These are phyloP conservation scores for Caligus rogercresseyi DNA, from an alignment of 1,140 invertebrate species.

Conservation along the genomic window DNA sequence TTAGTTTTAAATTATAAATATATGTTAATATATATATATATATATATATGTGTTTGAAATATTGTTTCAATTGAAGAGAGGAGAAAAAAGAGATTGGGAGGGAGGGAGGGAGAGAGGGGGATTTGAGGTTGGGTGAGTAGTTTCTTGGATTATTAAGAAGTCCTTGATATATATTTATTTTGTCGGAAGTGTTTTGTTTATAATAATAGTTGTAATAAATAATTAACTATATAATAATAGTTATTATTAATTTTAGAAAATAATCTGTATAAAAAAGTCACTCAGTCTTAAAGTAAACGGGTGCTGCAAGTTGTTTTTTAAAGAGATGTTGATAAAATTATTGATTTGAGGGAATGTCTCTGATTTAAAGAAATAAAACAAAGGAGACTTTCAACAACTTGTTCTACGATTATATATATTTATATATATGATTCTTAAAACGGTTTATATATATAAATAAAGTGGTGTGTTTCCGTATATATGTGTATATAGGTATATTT, in stretches of 20 bases:
- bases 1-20: too few species aligned
- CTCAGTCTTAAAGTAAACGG: not conserved
- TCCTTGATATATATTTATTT: not conserved
- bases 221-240: not conserved
- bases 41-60: too few species aligned
- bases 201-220: not conserved
- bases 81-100: too few species aligned
- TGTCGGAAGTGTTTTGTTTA: not conserved
- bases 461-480: too few species aligned
- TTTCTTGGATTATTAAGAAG: not conserved
- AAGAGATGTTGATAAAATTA: not conserved
- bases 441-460: too few species aligned
- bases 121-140: not conserved
- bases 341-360: not conserved
- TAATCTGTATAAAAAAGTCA: not conserved
- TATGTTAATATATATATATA: too few species aligned
- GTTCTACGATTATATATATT: not conserved
- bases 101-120: not conserved
- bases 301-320: not conserved
- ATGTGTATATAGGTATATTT: too few species aligned
- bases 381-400: not conserved
- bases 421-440: too few species aligned
- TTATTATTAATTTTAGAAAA: conserved; percentile 1
- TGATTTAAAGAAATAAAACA: not conserved
- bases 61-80: too few species aligned